A percentile compares a stretch with the other conserved stretches of the same genome.
phyloP scores from a whole-genome alignment of 2,113 vertebrate species.

The Rhinichthys klamathensis region DNA sequence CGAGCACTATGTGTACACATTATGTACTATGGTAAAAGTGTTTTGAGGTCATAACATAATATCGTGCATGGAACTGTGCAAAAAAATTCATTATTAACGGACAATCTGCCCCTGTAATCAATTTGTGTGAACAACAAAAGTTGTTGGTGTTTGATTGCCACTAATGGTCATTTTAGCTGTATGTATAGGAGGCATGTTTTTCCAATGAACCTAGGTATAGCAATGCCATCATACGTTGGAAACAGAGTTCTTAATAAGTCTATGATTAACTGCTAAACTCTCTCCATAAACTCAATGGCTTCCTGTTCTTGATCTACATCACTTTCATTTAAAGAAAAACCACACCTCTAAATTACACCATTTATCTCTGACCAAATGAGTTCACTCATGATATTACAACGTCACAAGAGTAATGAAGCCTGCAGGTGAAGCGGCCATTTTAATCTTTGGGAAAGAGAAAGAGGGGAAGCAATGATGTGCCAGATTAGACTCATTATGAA shows the following conservation, averaged over 20 bases:
- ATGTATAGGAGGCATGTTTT: not conserved
- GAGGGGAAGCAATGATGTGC: slow-evolving; percentile 24
- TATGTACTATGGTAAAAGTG: not conserved
- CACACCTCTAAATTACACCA: slow-evolving; percentile 34
- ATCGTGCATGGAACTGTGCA: not conserved
- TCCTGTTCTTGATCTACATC: slow-evolving; percentile 3
- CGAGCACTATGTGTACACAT: not conserved
- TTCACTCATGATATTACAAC: slow-evolving; percentile 19
- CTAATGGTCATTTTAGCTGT: not conserved
- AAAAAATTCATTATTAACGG: not conserved
- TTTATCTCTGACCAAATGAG: slow-evolving; percentile 41
- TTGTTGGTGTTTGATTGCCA: not conserved
- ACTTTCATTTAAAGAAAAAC: slow-evolving; percentile 36
- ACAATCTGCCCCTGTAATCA: not conserved
- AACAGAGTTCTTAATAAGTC: slow-evolving; percentile 19
- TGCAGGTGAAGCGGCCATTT: slow-evolving; percentile 33
- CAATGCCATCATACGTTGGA: not conserved
- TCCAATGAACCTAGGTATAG: not conserved
- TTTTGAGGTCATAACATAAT: not conserved
- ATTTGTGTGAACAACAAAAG: not conserved
- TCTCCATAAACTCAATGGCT: not conserved
- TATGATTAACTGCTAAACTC: slow-evolving; percentile 28
- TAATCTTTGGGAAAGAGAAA: slow-evolving; percentile 38
- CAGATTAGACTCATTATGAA: slow-evolving; percentile 36
- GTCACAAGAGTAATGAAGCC: slow-evolving; percentile 42